Evolutionary conservation across 2,113 vertebrate genomes (phyloP), one percentile per base, ranked within the genome.

Genomic region (Mionectes macconnelli): DNA sequence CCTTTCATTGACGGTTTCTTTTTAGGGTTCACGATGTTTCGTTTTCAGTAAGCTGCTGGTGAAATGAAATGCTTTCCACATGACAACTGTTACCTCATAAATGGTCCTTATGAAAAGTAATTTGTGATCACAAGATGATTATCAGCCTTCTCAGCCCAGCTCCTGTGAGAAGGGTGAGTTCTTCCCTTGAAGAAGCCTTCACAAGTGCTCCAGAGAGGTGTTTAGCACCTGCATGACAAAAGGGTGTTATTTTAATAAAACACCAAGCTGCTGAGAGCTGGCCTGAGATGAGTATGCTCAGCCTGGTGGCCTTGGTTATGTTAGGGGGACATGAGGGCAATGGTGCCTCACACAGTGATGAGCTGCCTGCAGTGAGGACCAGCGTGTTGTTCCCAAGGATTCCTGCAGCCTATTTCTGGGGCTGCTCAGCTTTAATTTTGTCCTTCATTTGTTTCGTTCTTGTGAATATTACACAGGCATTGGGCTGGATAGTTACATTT

Each of bases 101-200:
- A 94, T 86, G 94, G 86, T 93, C 80, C 91, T 93, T 79, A 67
- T 53, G 75, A 96, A 70, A 79, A 90, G 93, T 70, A 95, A 94
- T 96, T 90, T 96, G 87, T 86, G 95, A 88, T 91, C 89, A 74
- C n/a, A 42, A 96, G 89, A 89, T 96, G 90, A 96, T 95, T 92
- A 88, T 94, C 94, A 82, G 70, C 72, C 72, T 96, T 90, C 77
- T 94, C 62, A 2, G 50, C 66, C 12, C 33, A 96, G 94, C 96
- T 91, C 59, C 72, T 64, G 82, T 70, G 45, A 89, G 87, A 19
- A 81, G 77, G 7, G 14, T 0, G 19, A 72, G 88, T 86, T 87
- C 93, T 89, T 93, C 89, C 56, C 69, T 62, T 0, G 2, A 66
- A 84, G 69, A 68, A 90, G 85, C 55, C 70, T 62, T 68, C 59